Conservation (phyloP, 2,888 invertebrate genomes). For the Campopleginae sp. region DNA sequence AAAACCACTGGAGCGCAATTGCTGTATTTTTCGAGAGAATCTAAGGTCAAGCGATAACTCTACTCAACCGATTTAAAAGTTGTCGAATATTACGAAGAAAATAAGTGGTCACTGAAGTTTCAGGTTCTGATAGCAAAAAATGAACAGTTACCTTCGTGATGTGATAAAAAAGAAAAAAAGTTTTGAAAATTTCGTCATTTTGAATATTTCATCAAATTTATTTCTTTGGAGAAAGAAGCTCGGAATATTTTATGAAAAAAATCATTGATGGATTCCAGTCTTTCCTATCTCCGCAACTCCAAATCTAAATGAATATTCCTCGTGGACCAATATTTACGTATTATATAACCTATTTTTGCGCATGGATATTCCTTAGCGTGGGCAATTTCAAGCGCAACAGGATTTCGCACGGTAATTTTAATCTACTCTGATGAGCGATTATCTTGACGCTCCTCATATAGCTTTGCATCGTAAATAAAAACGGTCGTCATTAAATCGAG, state of each 20-base stretch:
- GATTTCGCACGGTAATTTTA: neutral
- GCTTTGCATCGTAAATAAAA: neutral
- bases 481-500: neutral
- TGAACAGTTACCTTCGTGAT: no score
- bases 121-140: no score
- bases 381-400: neutral
- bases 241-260: neutral
- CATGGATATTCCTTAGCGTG: neutral
- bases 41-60: no score
- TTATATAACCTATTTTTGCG: neutral
- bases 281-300: constrained; percentile 9
- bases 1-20: no score
- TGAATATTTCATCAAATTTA: no score
- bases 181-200: no score
- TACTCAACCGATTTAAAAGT: no score
- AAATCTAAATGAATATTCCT: constrained; percentile 6
- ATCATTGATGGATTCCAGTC: constrained; percentile 17
- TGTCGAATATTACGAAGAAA: no score
- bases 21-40: no score
- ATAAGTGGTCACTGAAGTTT: no score
- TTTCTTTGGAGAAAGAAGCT: no score
- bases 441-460: neutral
- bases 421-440: neutral
- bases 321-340: constrained; percentile 1
- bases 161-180: no score